Evolutionary conservation across 2,113 vertebrate species (phyloP).

Genomic region (Aegotheles bennettii): DNA sequence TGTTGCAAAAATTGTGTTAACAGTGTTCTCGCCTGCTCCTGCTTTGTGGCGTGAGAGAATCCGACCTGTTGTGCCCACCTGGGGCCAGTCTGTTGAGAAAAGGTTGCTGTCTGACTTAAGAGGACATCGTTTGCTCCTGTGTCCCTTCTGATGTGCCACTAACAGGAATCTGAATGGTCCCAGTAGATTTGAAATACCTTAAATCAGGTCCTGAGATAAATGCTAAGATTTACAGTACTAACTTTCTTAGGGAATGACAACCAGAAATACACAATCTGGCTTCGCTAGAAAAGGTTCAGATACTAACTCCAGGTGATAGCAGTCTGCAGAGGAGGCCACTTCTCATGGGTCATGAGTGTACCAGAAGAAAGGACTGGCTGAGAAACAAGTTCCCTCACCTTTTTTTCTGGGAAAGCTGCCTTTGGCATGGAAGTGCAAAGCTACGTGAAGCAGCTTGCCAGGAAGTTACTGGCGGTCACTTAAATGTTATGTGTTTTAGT

Average conservation of each 20-base stretch:
- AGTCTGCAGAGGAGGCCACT: neutral
- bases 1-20: neutral
- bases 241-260: neutral
- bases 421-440: neutral
- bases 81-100: neutral
- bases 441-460: neutral
- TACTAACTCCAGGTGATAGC: neutral
- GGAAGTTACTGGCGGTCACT: neutral
- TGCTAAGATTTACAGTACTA: neutral
- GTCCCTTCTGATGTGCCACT: neutral
- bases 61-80: neutral
- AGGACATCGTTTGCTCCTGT: neutral
- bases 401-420: neutral
- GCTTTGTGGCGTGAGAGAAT: neutral
- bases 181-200: neutral
- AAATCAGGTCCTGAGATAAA: neutral
- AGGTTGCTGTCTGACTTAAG: neutral
- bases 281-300: neutral
- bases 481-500: neutral
- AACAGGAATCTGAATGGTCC: neutral
- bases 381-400: neutral
- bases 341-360: neutral
- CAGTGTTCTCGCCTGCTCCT: neutral
- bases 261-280: neutral
- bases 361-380: neutral